Conservation (phyloP, 2,888 invertebrate genomes). For the Auanema freiburgensis region DNA sequence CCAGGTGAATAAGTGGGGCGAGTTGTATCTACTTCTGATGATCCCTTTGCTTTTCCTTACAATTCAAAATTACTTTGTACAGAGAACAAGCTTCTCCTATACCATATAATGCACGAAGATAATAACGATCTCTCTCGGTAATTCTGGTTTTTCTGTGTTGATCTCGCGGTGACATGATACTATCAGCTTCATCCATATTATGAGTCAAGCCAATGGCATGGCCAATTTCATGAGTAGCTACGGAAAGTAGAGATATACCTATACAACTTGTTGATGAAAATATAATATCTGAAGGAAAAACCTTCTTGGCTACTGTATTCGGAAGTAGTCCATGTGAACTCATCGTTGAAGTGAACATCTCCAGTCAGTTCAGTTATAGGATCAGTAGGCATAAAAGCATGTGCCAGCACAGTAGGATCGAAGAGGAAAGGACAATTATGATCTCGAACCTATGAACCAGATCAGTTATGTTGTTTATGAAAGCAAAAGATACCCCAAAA, state of each 20-base stretch:
- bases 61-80: too few species aligned
- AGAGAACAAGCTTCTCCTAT: conserved; percentile 1
- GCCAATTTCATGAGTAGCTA: conserved; percentile 18
- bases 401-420: conserved; percentile 5
- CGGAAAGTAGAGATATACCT: conserved; percentile 15
- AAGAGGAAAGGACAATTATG: conserved; percentile 13
- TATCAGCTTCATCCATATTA: conserved; percentile 11
- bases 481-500: not conserved
- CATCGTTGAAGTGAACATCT: conserved; percentile 15
- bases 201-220: conserved; percentile 16
- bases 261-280: not conserved
- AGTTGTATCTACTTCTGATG: not conserved
- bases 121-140: conserved; percentile 8
- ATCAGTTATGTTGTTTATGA: not conserved
- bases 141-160: conserved; percentile 7
- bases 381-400: conserved; percentile 13
- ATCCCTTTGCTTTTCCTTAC: not conserved
- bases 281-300: not conserved
- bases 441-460: conserved; percentile 3
- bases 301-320: conserved; percentile 10
- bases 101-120: conserved; percentile 11
- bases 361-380: not conserved
- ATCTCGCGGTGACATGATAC: conserved; percentile 18
- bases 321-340: not conserved
- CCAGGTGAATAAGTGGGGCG: not conserved